phyloP scores from a whole-genome alignment of 2,888 invertebrate species.

The Anagyrus pseudococci region DNA sequence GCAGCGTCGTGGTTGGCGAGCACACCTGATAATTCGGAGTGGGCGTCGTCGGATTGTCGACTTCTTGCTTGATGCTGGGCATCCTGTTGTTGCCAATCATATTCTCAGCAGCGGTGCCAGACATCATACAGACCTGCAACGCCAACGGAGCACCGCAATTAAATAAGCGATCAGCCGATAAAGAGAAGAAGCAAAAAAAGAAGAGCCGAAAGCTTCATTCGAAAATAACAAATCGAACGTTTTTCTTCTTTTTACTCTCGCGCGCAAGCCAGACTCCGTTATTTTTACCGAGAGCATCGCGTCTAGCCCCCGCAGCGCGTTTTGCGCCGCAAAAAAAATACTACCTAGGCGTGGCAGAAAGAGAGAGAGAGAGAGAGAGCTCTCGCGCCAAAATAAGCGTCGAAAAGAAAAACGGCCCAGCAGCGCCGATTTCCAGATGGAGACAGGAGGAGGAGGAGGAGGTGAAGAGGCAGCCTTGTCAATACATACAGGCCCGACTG shows the following conservation, averaged over 20 bases:
- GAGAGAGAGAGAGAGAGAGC: constrained; percentile 21
- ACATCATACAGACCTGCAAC: constrained; percentile 76
- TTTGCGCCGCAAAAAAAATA: too few species aligned
- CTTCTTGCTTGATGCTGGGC: constrained; percentile 68
- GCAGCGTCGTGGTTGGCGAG: constrained; percentile 61
- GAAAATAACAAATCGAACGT: constrained; percentile 2
- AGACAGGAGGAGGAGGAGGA: too few species aligned
- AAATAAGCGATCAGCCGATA: too few species aligned
- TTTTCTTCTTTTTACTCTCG: too few species aligned
- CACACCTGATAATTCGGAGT: constrained; percentile 60
- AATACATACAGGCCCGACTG: constrained; percentile 45
- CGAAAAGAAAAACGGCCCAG: background rate
- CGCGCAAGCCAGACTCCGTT: too few species aligned
- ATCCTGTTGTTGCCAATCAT: constrained; percentile 60
- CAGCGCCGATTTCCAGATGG: background rate
- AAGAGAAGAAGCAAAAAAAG: too few species aligned
- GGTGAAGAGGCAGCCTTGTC: constrained; percentile 22
- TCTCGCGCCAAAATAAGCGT: constrained; percentile 13
- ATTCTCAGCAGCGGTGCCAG: constrained; percentile 59
- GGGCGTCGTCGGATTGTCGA: constrained; percentile 61
- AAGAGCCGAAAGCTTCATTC: too few species aligned
- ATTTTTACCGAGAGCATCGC: too few species aligned
- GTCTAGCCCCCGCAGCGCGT: too few species aligned
- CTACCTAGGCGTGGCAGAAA: too few species aligned
- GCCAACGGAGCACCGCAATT: too few species aligned